These are phyloP conservation scores for Beris chalybata DNA, from an alignment of 2,888 invertebrate genomes.

Conservation along the genomic window DNA sequence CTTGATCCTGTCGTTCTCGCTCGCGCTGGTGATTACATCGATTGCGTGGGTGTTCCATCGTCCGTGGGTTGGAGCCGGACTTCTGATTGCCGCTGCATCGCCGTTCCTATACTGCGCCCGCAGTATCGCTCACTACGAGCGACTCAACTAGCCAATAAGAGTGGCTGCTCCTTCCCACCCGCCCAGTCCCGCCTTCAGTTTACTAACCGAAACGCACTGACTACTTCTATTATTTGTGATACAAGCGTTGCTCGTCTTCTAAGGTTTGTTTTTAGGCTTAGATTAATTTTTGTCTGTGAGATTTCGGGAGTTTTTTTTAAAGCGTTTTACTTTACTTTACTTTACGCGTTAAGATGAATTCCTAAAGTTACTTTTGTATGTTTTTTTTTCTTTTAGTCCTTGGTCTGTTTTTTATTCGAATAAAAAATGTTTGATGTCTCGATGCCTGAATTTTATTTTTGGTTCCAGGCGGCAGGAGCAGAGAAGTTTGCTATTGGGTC, in stretches of 20 bases:
- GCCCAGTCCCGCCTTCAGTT: neutral
- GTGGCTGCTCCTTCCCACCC: neutral
- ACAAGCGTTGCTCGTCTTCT: neutral
- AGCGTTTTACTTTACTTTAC: too few species aligned
- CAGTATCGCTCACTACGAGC: constrained; percentile 47
- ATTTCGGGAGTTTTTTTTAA: too few species aligned
- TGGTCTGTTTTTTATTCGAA: too few species aligned
- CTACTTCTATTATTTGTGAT: constrained; percentile 14
- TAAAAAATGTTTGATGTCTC: too few species aligned
- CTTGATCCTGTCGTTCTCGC: constrained; percentile 58
- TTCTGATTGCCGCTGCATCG: constrained; percentile 59
- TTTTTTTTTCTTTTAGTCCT: too few species aligned
- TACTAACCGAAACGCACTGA: neutral
- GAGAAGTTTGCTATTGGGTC: too few species aligned
- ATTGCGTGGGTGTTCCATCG: constrained; percentile 60
- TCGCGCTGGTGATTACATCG: constrained; percentile 58
- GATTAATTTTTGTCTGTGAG: too few species aligned
- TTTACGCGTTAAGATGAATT: too few species aligned
- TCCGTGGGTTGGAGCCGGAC: constrained; percentile 59
- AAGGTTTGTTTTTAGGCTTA: too few species aligned
- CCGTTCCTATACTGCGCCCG: constrained; percentile 59
- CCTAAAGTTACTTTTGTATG: too few species aligned
- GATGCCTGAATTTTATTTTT: too few species aligned
- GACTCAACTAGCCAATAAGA: constrained; percentile 37
- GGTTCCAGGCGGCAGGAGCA: too few species aligned